Percentiles rank a stretch among this genome's conserved stretches.
These are phyloP conservation scores for Agapostemon virescens DNA, from an alignment of 2,888 invertebrate genomes.

Conservation along the genomic window DNA sequence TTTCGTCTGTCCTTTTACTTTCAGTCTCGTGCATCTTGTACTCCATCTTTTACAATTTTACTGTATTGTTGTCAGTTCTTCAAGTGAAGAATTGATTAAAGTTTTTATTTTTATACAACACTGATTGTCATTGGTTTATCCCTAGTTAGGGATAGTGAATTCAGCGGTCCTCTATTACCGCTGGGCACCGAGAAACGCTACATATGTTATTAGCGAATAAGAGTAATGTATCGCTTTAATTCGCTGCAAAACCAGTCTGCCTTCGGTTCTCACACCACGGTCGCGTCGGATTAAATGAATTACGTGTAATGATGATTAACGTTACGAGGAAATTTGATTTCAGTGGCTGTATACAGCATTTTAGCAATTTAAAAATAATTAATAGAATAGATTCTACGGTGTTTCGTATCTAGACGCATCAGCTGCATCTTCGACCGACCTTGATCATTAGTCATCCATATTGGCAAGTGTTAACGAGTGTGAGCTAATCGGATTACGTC, in stretches of 20 bases:
- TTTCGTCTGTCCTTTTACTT: too few species aligned
- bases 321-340: not conserved
- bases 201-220: not conserved
- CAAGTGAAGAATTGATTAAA: too few species aligned
- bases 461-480: constrained; percentile 29
- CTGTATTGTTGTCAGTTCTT: too few species aligned
- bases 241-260: not conserved
- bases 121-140: too few species aligned
- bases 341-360: not conserved
- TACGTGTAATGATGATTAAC: not conserved
- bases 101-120: too few species aligned
- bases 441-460: constrained; percentile 38
- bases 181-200: not conserved
- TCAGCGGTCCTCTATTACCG: too few species aligned
- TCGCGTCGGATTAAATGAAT: constrained; percentile 19
- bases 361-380: constrained; percentile 1
- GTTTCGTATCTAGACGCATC: not conserved
- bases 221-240: not conserved
- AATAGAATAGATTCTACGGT: not conserved
- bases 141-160: too few species aligned
- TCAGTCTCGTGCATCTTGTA: too few species aligned
- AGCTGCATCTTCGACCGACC: constrained; percentile 33
- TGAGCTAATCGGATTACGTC: constrained; percentile 51
- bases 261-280: not conserved
- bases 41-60: too few species aligned